phyloP scores from a whole-genome alignment of 2,113 vertebrate genomes.

The Antechinus stuartii region DNA sequence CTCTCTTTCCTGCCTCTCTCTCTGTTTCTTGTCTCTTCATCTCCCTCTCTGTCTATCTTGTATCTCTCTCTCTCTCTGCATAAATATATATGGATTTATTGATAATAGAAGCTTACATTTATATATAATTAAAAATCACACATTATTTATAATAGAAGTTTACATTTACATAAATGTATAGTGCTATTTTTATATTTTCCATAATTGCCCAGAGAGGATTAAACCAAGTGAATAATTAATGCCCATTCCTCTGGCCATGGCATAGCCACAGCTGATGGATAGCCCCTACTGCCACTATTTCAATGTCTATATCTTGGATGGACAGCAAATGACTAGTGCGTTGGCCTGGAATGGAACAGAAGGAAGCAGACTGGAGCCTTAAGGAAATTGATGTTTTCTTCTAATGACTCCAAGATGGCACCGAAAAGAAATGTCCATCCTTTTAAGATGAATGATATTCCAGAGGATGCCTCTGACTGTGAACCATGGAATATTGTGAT shows the following conservation, averaged over 20 bases:
- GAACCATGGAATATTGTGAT: background rate
- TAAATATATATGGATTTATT: background rate
- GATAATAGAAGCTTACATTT: background rate
- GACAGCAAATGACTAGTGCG: background rate
- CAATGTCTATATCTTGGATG: background rate
- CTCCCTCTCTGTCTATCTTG: background rate
- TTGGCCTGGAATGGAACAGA: background rate
- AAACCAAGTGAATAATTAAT: background rate
- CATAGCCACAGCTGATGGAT: background rate
- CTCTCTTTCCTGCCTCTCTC: background rate
- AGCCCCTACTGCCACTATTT: background rate
- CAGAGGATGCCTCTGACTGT: background rate
- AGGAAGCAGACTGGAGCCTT: background rate
- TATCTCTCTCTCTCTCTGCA: background rate
- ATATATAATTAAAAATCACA: no score
- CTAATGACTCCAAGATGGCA: background rate
- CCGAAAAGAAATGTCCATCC: background rate
- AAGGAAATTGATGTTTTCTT: background rate
- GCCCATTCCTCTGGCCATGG: background rate
- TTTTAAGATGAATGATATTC: background rate
- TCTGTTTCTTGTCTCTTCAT: background rate
- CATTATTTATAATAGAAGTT: background rate
- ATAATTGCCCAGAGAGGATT: background rate
- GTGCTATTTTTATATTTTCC: background rate
- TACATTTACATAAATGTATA: background rate